phyloP scores from a whole-genome alignment of 2,113 vertebrate species.

The Empidonax alnorum region DNA sequence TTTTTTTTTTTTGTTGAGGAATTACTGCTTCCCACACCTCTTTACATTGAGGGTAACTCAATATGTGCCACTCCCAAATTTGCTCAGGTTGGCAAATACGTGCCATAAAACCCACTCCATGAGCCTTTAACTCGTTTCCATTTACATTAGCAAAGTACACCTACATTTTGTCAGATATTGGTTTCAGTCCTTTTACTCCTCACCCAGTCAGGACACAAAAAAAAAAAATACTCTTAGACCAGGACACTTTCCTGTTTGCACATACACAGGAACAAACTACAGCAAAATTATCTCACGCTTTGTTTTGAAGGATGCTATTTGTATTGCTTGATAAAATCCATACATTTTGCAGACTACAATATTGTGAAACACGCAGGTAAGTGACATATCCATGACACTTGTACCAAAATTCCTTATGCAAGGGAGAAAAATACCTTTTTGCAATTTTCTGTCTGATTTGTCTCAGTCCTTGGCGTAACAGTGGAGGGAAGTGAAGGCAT shows the following conservation, averaged over 20 bases:
- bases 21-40: neutral
- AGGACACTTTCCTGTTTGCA: neutral
- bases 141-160: neutral
- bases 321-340: neutral
- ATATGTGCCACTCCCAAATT: neutral
- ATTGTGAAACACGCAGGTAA: neutral
- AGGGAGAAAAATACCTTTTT: constrained; percentile 71
- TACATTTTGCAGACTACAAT: neutral
- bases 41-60: neutral
- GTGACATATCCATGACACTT: neutral
- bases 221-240: neutral
- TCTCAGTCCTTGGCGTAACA: constrained; percentile 51
- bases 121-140: neutral
- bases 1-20: neutral
- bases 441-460: constrained; percentile 66
- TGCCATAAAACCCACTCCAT: neutral
- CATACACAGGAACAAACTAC: neutral
- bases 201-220: neutral
- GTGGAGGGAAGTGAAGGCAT: constrained; percentile 51
- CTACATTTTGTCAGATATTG: neutral
- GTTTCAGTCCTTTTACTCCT: neutral
- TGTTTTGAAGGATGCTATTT: neutral
- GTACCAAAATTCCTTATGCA: neutral
- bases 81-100: neutral
- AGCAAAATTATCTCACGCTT: neutral